Conservation (phyloP, 2,113 vertebrate species). For the Indicator maculatus region DNA sequence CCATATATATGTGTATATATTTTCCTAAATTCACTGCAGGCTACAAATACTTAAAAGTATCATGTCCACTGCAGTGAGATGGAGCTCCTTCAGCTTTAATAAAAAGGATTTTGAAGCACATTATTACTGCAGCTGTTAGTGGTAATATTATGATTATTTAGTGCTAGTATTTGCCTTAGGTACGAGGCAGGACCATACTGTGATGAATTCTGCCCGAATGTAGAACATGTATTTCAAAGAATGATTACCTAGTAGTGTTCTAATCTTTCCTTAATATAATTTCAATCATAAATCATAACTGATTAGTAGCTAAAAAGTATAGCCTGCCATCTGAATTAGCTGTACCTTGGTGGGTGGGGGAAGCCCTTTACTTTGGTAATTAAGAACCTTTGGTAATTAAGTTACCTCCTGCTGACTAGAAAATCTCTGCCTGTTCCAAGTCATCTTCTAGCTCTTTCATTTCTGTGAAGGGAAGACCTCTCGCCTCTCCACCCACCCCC, state of each 20-base stretch:
- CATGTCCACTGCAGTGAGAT: not conserved
- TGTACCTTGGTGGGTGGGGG: not conserved
- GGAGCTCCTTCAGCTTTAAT: not conserved
- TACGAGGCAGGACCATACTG: not conserved
- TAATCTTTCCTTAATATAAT: not conserved
- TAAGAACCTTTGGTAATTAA: not conserved
- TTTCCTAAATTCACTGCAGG: not conserved
- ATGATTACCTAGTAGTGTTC: not conserved
- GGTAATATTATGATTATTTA: not conserved
- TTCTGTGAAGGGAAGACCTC: not conserved
- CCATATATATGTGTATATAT: not conserved
- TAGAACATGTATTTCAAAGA: not conserved
- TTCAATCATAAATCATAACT: not conserved
- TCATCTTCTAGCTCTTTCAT: not conserved
- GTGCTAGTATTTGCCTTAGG: not conserved
- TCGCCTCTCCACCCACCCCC: not conserved
- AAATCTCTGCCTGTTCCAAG: not conserved
- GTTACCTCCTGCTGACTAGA: not conserved
- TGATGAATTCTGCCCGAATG: not conserved
- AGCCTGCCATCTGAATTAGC: not conserved
- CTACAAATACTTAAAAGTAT: not conserved
- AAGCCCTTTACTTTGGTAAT: not conserved
- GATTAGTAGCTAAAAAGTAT: not conserved
- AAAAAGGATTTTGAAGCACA: not conserved
- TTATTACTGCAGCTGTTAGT: not conserved